A percentile compares a stretch with the other conserved stretches of the same genome.
Evolutionary conservation across 2,888 invertebrate genomes (phyloP).

Genomic region (Drosophila limbata): DNA sequence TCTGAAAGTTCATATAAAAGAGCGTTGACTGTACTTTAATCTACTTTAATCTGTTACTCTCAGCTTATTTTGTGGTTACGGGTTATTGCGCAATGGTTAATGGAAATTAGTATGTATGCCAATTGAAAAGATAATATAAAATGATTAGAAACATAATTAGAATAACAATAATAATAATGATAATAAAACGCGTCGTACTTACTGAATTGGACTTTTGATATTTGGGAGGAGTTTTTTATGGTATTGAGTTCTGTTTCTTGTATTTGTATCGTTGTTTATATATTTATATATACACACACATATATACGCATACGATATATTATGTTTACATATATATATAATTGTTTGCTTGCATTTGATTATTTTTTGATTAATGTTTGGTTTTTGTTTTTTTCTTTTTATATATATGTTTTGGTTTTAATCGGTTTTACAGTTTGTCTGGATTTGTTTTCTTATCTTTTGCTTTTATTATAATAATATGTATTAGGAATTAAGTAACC

Average conservation of each 20-base stretch:
- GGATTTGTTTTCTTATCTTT: constrained; percentile 47
- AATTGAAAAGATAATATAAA: constrained; percentile 7
- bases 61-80: neutral
- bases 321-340: constrained; percentile 44
- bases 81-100: neutral
- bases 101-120: constrained; percentile 10
- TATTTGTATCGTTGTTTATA: constrained; percentile 42
- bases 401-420: constrained; percentile 60
- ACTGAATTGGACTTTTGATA: constrained; percentile 64
- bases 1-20: neutral
- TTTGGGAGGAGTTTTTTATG: constrained; percentile 56
- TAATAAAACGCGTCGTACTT: constrained; percentile 65
- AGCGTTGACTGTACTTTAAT: neutral
- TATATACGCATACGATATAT: constrained; percentile 46
- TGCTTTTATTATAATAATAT: constrained; percentile 53
- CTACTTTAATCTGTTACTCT: too few species aligned
- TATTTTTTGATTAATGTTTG: constrained; percentile 51
- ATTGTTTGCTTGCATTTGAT: constrained; percentile 46
- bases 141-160: constrained; percentile 23
- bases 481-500: constrained; percentile 86
- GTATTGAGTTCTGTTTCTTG: constrained; percentile 33
- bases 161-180: constrained; percentile 24
- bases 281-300: constrained; percentile 43
- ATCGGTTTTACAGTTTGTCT: constrained; percentile 59
- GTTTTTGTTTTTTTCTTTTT: constrained; percentile 34